phyloP scores from a whole-genome alignment of 2,113 vertebrate species.

The Grammomys dolichurus region DNA sequence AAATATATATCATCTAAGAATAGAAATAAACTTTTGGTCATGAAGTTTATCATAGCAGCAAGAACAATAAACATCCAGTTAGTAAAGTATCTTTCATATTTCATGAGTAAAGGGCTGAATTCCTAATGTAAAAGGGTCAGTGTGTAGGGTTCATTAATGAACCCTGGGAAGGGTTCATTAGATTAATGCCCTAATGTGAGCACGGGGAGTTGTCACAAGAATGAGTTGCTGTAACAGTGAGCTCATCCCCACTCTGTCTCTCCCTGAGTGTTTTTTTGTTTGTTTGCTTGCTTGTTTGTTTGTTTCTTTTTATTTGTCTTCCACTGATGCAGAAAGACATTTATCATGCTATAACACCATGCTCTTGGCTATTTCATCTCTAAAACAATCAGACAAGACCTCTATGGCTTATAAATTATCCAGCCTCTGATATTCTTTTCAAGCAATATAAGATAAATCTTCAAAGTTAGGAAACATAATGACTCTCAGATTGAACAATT shows the following conservation, averaged over 20 bases:
- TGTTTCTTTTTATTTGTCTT: neutral
- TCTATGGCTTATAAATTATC: neutral
- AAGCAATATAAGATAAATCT: neutral
- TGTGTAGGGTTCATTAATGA: too few relatives aligned
- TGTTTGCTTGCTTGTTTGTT: too few relatives aligned
- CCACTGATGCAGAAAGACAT: neutral
- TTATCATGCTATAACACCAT: rapidly evolving
- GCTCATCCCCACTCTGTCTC: rapidly evolving
- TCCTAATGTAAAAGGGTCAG: too few relatives aligned
- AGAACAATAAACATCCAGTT: neutral
- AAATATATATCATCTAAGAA: neutral
- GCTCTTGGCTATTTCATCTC: rapidly evolving
- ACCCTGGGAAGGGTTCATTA: too few relatives aligned
- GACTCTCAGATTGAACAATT: neutral
- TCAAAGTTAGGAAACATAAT: neutral
- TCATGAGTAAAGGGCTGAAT: neutral
- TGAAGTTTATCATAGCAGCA: neutral
- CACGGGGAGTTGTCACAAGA: neutral
- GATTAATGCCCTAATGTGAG: neutral
- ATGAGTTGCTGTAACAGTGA: neutral
- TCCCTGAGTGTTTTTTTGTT: neutral
- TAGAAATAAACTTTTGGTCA: neutral
- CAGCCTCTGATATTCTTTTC: neutral
- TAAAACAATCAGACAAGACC: neutral
- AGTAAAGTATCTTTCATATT: neutral